Conservation (phyloP, 2,113 vertebrate genomes). For the Sorex fumeus region DNA sequence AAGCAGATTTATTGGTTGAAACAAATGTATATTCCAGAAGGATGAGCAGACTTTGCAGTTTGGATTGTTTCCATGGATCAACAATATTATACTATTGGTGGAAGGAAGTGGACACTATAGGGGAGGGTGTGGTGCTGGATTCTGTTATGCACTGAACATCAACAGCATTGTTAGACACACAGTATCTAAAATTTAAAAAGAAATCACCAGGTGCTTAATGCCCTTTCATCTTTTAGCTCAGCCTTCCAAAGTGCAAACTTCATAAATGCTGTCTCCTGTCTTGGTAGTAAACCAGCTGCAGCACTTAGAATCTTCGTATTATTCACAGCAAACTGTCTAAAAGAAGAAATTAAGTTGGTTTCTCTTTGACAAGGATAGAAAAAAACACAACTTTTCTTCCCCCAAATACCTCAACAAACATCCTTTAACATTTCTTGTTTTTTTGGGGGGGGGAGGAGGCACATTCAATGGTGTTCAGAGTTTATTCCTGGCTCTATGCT, state of each 20-base stretch:
- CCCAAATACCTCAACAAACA: neutral
- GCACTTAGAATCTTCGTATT: constrained; percentile 16
- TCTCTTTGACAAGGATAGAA: constrained; percentile 18
- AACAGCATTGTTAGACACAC: too few relatives aligned
- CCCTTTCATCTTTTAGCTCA: constrained; percentile 15
- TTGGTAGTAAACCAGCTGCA: constrained; percentile 12
- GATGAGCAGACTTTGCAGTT: constrained; percentile 5
- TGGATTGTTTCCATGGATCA: constrained; percentile 36
- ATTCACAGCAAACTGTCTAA: constrained; percentile 26
- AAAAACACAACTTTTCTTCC: neutral
- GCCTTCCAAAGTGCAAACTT: constrained; percentile 20
- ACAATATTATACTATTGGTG: neutral
- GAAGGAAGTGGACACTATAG: too few relatives aligned
- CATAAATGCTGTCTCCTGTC: constrained; percentile 20
- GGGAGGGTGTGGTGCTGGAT: too few relatives aligned
- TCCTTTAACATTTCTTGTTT: neutral
- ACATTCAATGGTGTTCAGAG: too few relatives aligned
- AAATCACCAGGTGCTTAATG: constrained; percentile 4
- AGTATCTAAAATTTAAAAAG: too few relatives aligned
- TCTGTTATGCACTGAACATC: too few relatives aligned
- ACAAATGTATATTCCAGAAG: constrained; percentile 15
- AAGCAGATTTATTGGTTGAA: constrained; percentile 41
- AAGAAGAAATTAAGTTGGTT: constrained; percentile 47
- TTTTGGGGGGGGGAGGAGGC: too few relatives aligned
- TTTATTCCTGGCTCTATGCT: too few relatives aligned